phyloP scores from a whole-genome alignment of 1,140 invertebrate genomes.

The Sycophila sp. region DNA sequence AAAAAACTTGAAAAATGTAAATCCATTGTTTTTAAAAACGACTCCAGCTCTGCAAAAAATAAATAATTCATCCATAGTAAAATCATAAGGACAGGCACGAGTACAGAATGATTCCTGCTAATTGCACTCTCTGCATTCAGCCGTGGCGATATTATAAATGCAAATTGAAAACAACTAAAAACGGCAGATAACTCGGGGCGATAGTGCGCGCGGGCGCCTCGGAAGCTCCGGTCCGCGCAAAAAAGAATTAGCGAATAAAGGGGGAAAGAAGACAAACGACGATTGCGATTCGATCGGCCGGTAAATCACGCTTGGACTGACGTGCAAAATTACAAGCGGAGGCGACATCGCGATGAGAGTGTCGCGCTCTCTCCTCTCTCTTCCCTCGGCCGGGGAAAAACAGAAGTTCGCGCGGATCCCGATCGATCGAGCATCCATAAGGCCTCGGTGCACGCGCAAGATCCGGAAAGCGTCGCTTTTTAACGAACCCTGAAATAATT shows the following conservation, averaged over 20 bases:
- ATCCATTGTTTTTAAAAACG: too few relatives aligned
- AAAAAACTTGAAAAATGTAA: too few relatives aligned
- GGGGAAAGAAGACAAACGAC: slow-evolving; percentile 16
- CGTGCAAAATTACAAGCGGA: slow-evolving; percentile 30
- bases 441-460: too few relatives aligned
- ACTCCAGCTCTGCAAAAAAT: too few relatives aligned
- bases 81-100: too few relatives aligned
- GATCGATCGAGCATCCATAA: slow-evolving; percentile 15
- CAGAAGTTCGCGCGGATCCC: slow-evolving; percentile 9
- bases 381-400: not conserved
- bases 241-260: not conserved
- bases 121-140: slow-evolving; percentile 8
- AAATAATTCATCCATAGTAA: too few relatives aligned
- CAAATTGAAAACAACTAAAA: slow-evolving; percentile 29
- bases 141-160: slow-evolving; percentile 24
- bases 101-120: slow-evolving; percentile 21
- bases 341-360: slow-evolving; percentile 9
- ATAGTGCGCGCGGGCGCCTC: slow-evolving; percentile 4
- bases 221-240: not conserved
- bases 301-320: slow-evolving; percentile 22
- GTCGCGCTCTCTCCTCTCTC: not conserved
- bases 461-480: slow-evolving; percentile 39
- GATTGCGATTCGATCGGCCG: slow-evolving; percentile 33
- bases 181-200: slow-evolving; percentile 4
- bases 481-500: slow-evolving; percentile 50